phyloP scores from a whole-genome alignment of 1,140 invertebrate species.

The Polypedilum vanderplanki region DNA sequence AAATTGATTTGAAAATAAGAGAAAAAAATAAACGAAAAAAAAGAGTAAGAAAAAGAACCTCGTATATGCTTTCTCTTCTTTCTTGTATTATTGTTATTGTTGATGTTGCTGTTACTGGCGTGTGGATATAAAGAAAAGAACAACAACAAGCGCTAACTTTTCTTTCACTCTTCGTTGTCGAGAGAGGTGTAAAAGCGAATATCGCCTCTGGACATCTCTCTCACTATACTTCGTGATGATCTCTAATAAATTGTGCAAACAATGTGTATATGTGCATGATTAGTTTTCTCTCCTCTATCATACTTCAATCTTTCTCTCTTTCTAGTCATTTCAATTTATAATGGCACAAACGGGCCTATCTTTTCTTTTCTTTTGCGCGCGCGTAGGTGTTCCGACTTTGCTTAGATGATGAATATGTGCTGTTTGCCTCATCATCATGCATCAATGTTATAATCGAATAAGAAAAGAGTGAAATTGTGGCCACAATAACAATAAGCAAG shows the following conservation, averaged over 20 bases:
- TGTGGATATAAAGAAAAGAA: not conserved
- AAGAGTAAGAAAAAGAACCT: not conserved
- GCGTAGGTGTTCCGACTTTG: not conserved
- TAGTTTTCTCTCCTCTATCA: conserved; percentile 25
- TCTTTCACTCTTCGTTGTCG: no score
- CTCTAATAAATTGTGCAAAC: conserved; percentile 26
- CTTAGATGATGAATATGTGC: not conserved
- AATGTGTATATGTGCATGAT: not conserved
- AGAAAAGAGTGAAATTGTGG: not conserved
- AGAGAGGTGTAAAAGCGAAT: conserved; percentile 14
- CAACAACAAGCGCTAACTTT: not conserved
- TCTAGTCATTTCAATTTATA: not conserved
- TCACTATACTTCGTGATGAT: not conserved
- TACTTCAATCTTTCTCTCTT: not conserved
- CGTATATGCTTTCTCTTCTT: conserved; percentile 15
- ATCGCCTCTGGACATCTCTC: conserved; percentile 21
- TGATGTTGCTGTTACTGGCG: not conserved
- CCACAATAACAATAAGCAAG: not conserved
- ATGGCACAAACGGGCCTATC: not conserved
- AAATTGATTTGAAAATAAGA: conserved; percentile 25
- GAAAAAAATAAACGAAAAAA: not conserved
- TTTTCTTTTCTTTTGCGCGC: not conserved
- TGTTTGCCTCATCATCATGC: conserved; percentile 3
- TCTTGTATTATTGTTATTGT: not conserved
- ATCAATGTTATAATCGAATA: not conserved